Evolutionary conservation across 2,797 vertebrate genomes (phyloP).

Genomic region (Notoglanidium macrostoma): DNA sequence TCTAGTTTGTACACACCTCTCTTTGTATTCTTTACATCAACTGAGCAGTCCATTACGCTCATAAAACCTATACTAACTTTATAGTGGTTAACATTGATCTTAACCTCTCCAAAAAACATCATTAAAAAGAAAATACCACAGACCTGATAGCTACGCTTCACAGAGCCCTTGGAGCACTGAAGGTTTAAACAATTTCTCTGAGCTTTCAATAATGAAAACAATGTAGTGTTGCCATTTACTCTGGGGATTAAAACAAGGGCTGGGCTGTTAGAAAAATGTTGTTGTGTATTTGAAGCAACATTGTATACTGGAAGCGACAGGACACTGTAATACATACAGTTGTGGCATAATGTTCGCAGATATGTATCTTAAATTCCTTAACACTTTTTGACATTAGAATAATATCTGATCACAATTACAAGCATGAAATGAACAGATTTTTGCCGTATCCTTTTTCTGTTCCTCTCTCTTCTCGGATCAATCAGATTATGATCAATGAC

Average conservation of each 20-base stretch:
- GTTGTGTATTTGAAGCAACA: background rate
- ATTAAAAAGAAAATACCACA: background rate
- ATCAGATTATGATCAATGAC: constrained; percentile 55
- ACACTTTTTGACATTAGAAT: background rate
- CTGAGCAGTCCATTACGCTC: background rate
- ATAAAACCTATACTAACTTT: background rate
- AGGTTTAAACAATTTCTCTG: background rate
- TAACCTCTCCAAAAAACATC: background rate
- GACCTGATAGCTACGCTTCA: background rate
- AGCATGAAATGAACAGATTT: background rate
- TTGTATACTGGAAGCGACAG: background rate
- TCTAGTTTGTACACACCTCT: too few relatives aligned
- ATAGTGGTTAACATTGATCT: background rate
- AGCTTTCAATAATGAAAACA: background rate
- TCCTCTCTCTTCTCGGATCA: constrained; percentile 39
- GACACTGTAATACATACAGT: background rate
- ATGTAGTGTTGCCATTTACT: background rate
- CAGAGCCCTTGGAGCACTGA: background rate
- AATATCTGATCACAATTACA: background rate
- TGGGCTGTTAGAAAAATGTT: background rate
- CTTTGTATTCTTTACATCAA: background rate
- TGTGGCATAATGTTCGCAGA: background rate
- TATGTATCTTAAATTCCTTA: too few relatives aligned
- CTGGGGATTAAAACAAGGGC: background rate
- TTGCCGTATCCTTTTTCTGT: background rate